Evolutionary conservation across 2,797 vertebrate species (phyloP).

Genomic region (Lacerta agilis): DNA sequence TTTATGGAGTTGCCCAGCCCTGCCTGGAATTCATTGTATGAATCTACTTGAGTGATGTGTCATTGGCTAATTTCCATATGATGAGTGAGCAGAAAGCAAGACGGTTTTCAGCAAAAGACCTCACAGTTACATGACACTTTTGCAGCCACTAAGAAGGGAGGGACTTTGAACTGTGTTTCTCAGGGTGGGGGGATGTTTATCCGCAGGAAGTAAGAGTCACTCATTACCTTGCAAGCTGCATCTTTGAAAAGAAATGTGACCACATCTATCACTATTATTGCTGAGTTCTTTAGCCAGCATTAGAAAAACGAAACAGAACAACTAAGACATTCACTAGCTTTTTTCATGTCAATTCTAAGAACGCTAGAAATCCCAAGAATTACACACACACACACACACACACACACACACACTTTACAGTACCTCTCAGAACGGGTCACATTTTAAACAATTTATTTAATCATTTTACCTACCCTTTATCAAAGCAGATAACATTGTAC

Average conservation of each 20-base stretch:
- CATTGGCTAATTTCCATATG: slow-evolving; percentile 7
- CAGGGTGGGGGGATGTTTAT: not conserved
- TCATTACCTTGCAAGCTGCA: not conserved
- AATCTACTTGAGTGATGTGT: not conserved
- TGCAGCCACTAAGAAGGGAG: slow-evolving; percentile 4
- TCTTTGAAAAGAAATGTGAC: slow-evolving; percentile 38
- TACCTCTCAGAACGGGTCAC: not conserved
- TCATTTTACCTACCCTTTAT: not conserved
- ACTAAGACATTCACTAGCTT: not conserved
- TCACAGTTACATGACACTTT: not conserved
- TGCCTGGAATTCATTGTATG: not conserved
- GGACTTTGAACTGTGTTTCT: slow-evolving; percentile 12
- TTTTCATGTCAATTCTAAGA: slow-evolving; percentile 1
- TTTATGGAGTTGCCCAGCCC: no score
- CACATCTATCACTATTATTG: slow-evolving; percentile 1
- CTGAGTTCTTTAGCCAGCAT: slow-evolving; percentile 8
- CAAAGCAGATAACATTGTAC: not conserved
- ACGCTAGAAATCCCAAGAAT: not conserved
- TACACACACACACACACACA: not conserved
- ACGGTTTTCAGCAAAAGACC: slow-evolving; percentile 21
- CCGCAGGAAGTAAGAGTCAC: slow-evolving; percentile 25
- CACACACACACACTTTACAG: not conserved
- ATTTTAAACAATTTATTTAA: not conserved
- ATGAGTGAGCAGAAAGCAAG: slow-evolving; percentile 10
- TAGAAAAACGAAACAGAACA: not conserved